Evolutionary conservation across 2,888 invertebrate species (phyloP), one percentile per base, ranked within the genome.

Genomic region (Entomobrya multifasciata): DNA sequence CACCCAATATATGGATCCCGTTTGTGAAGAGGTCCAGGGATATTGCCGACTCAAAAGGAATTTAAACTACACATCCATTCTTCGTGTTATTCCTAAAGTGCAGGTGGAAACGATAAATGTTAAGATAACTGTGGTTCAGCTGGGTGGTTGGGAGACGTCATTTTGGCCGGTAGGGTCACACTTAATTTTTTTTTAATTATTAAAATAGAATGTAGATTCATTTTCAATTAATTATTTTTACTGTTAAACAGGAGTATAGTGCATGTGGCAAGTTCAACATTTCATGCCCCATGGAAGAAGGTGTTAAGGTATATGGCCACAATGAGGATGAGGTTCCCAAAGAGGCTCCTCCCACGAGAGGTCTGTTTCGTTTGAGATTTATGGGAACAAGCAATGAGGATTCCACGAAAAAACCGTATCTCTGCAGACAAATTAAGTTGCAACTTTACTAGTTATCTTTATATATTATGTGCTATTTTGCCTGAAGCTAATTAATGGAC

Each of bases 401-500:
- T 36, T 17, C 27, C 30, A 62, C 30, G 1, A 62, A 62, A n/a
- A 62, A 17, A n/a, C 30, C 36, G 4, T 62, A 36, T 11, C 11
- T 62, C 6, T 62, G 62, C 15, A 30, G 62, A n/a, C 62, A 62
- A 36, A 15, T 62, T 17, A 15, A 30, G 1, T 17, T 62, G 6
- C 62, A 62, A 62, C 25, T 62, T 62, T 62, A 62, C 15, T 62
- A 30, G n/a, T 10, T n/a, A 36, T 36, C n/a, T n/a, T n/a, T n/a
- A n/a, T n/a, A n/a, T n/a, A n/a, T n/a, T n/a, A n/a, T n/a, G n/a
- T n/a, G n/a, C n/a, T n/a, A n/a, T n/a, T n/a, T n/a, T n/a, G n/a
- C n/a, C n/a, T n/a, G n/a, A n/a, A 36, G 8, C 36, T 36, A 36
- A 36, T 4, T 4, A 36, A 8, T 36, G 8, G 36, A 36, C 4